Percentiles rank a stretch among this genome's conserved stretches.
Evolutionary conservation across 1,140 invertebrate genomes (phyloP).

Genomic region (Drosophila varians): DNA sequence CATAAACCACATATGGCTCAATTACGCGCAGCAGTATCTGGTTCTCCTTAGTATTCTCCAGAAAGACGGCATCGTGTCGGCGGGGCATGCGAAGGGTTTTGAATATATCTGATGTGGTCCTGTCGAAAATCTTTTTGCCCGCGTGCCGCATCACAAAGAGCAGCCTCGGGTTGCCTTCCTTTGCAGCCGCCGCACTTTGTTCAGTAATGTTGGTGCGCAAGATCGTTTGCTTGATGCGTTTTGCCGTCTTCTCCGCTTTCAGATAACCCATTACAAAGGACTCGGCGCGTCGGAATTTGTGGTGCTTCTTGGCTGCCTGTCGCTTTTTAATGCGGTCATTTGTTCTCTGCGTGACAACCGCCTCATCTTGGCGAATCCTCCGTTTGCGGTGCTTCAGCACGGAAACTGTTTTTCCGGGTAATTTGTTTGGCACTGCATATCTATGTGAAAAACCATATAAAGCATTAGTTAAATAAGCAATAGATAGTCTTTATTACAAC

Average conservation of each 20-base stretch:
- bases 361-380: constrained; percentile 74
- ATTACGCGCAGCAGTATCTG: constrained; percentile 75
- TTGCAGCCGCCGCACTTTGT: constrained; percentile 48
- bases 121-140: constrained; percentile 77
- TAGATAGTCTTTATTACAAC: background rate
- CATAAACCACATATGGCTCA: constrained; percentile 80
- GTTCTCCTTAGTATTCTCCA: constrained; percentile 76
- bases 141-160: constrained; percentile 78
- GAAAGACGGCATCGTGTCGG: constrained; percentile 74
- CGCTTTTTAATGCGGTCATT: constrained; percentile 59
- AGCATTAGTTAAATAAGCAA: background rate
- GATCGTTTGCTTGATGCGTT: constrained; percentile 72
- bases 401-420: constrained; percentile 81
- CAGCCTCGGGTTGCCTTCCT: constrained; percentile 65
- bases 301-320: constrained; percentile 46
- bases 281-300: constrained; percentile 78
- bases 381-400: constrained; percentile 78
- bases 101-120: constrained; percentile 73
- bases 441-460: constrained; percentile 18
- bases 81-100: constrained; percentile 52
- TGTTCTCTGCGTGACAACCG: constrained; percentile 67
- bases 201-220: constrained; percentile 63
- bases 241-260: constrained; percentile 76
- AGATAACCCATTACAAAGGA: constrained; percentile 79
- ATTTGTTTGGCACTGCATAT: constrained; percentile 82